Evolutionary conservation across 2,797 vertebrate species (phyloP), one percentile per base, ranked within the genome.

Genomic region (Ispidina picta): DNA sequence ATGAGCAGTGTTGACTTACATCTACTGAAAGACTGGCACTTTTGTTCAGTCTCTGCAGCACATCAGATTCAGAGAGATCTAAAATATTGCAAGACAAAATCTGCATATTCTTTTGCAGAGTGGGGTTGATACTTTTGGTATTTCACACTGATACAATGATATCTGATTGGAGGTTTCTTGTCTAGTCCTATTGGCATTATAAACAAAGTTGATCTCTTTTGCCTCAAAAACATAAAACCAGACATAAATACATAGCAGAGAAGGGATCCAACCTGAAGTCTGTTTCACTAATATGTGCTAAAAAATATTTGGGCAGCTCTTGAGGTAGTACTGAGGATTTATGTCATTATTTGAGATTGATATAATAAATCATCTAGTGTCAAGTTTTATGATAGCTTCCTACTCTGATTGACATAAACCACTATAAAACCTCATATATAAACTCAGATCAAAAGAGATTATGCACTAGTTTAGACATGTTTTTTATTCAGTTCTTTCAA

Each of bases 371-470:
- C 80, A 70, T 95, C 79, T 81, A n/a, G 83, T 82, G 88, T 82
- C 77, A 86, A 4, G 6, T 58, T 87, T 96, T 94, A 65, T 59
- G 59, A 37, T 60, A 69, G 51, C 55, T 90, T 86, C 79, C 66
- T 89, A 87, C 8, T 9, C 44, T 35, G 69, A 89, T 72, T 87
- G 92, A 85, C 79, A 93, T 66, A 87, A 86, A 90, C 29, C 9
- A 1, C 86, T 90, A 69, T 84, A 94, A 95, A 94, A 78, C 35
- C 76, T 81, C 87, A 49, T 92, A 81, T 77, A 65, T 93, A 89
- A 93, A 86, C 90, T 72, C 56, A 89, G 84, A 94, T 94, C 93
- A 93, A 93, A 92, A 85, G 75, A 80, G 65, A 87, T 88, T 60
- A 62, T 74, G 46, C 63, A 56, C 55, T 92, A 59, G 43, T 51